Conservation (phyloP, 2,797 vertebrate species). For the Chrosomus eos region DNA sequence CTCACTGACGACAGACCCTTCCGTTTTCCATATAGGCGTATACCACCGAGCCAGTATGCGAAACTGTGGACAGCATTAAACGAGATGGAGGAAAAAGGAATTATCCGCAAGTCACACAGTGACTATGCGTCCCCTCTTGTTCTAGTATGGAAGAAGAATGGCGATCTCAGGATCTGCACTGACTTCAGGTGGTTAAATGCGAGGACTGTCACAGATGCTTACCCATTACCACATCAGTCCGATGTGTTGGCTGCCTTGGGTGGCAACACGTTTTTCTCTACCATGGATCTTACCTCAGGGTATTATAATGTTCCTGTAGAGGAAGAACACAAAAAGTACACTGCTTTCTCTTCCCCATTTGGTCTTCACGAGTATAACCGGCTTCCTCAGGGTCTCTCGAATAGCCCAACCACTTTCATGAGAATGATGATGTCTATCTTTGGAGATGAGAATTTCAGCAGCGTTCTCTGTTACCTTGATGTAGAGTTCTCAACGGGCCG, state of each 20-base stretch:
- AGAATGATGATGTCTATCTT: not conserved
- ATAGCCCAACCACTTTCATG: not conserved
- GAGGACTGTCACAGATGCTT: not conserved
- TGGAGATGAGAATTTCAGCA: not conserved
- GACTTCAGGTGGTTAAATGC: not conserved
- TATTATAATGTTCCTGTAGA: not conserved
- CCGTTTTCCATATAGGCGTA: slow-evolving; percentile 11
- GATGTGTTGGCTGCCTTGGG: not conserved
- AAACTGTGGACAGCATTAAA: not conserved
- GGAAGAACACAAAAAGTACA: not conserved
- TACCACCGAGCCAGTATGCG: slow-evolving; percentile 30
- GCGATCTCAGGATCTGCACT: not conserved
- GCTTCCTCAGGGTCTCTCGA: not conserved
- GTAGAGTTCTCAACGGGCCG: too few relatives aligned
- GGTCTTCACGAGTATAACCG: not conserved
- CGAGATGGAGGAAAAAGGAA: slow-evolving; percentile 5
- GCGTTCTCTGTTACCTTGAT: too few relatives aligned
- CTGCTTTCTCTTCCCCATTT: not conserved
- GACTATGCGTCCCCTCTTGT: too few relatives aligned
- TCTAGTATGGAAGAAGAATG: too few relatives aligned
- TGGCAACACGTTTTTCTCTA: not conserved
- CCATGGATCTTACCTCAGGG: not conserved
- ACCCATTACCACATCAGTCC: not conserved
- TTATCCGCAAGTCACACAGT: too few relatives aligned
- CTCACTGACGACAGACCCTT: slow-evolving; percentile 31